Conservation (phyloP, 2,888 invertebrate genomes). For the Hirtodrosophila histrioides region DNA sequence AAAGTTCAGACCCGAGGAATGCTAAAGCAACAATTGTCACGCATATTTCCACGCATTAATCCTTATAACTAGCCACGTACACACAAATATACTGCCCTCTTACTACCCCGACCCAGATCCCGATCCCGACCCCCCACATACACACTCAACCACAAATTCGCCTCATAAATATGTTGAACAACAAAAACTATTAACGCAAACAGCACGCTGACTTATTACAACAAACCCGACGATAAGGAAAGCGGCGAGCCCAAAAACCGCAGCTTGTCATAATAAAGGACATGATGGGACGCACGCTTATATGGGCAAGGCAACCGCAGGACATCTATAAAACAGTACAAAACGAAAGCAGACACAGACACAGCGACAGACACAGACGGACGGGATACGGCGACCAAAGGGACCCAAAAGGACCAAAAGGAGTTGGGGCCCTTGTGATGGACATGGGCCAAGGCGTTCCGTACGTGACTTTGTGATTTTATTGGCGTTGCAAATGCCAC, state of each 20-base stretch:
- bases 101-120: not conserved
- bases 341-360: conserved; percentile 41
- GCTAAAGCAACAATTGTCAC: conserved; percentile 65
- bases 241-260: conserved; percentile 54
- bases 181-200: conserved; percentile 71
- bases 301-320: conserved; percentile 58
- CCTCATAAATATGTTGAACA: conserved; percentile 64
- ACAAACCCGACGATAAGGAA: conserved; percentile 48
- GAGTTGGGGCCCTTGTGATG: conserved; percentile 49
- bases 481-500: conserved; percentile 79
- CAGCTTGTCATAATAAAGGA: conserved; percentile 80
- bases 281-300: conserved; percentile 58
- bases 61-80: conserved; percentile 52
- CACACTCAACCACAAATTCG: conserved; percentile 17
- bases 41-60: conserved; percentile 56
- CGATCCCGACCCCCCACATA: not conserved
- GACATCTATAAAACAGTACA: conserved; percentile 54
- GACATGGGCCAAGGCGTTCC: conserved; percentile 65
- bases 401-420: conserved; percentile 17
- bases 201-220: conserved; percentile 60
- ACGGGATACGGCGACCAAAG: not conserved
- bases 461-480: conserved; percentile 82
- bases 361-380: conserved; percentile 15
- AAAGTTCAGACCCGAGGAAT: conserved; percentile 10
- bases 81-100: conserved; percentile 6